These are phyloP conservation scores for Montipora capricornis DNA, from an alignment of 64 coral and sea anemone species.

Conservation along the genomic window DNA sequence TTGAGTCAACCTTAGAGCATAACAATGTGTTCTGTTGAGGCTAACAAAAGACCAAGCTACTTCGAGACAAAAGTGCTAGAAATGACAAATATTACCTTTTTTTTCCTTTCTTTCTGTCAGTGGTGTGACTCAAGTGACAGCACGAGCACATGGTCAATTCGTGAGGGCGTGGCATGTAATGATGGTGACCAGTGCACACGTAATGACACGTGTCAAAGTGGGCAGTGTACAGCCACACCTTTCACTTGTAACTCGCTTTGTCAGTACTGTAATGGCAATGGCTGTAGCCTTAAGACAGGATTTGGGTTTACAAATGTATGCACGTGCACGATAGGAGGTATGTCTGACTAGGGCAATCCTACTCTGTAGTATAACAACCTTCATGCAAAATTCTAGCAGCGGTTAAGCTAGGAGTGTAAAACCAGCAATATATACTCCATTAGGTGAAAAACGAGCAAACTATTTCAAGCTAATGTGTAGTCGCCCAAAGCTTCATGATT, in stretches of 20 bases:
- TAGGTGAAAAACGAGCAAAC: no score
- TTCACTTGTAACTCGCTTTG: constrained; percentile 86
- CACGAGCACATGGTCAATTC: constrained; percentile 56
- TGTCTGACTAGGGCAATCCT: neutral
- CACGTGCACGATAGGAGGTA: constrained; percentile 93
- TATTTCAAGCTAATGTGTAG: no score
- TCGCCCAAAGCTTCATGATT: no score
- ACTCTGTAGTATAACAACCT: neutral
- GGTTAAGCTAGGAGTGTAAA: no score
- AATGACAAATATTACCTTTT: neutral
- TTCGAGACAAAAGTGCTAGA: neutral
- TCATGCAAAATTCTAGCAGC: no score
- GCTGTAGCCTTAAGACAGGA: constrained; percentile 79
- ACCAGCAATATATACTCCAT: no score
- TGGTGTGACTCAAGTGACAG: constrained; percentile 72
- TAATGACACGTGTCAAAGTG: constrained; percentile 69
- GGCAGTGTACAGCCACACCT: constrained; percentile 74
- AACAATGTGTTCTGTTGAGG: no score
- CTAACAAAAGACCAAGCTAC: neutral
- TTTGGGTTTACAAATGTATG: constrained; percentile 80
- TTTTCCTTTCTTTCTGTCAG: constrained; percentile 14
- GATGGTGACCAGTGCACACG: constrained; percentile 79
- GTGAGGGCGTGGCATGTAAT: constrained; percentile 68
- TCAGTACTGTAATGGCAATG: constrained; percentile 84
- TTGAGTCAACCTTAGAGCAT: no score